Evolutionary conservation across 2,888 invertebrate species (phyloP), one percentile per base, ranked within the genome.

Genomic region (Eristalinus sepulchralis): DNA sequence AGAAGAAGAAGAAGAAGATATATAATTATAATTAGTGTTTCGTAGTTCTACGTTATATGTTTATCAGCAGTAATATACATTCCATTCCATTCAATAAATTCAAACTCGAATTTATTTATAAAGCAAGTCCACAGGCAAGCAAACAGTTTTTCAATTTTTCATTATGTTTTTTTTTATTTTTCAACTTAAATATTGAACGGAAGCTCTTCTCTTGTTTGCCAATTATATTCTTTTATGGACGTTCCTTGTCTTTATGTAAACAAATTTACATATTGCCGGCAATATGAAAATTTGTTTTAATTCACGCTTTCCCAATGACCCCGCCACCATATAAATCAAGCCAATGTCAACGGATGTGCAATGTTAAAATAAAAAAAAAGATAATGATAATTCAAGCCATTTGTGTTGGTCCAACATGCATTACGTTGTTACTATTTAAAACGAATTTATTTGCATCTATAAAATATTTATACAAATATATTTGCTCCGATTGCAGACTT

Each of bases 181-280:
- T 20, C 27, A 55, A 36, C 33, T 70, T 77, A 62, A 63, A 55
- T 70, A 77, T 77, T 70, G 68, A 77, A 77, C 55, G 60, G 68
- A 36, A 17, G 68, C 62, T 63, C 47, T 77, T 27, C 53, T 2
- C 34, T 70, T 77, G 62, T 77, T 77, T 77, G 77, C 77, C 77
- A 68, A 77, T 77, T 77, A 77, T 70, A 70, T 67, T 62, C 68
- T 63, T 77, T 77, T 70, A 70, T 77, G 55, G 63, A 34, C 39
- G 36, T 70, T 77, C 36, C 55, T 77, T 55, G 62, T 63, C 53
- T 55, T 77, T 70, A 34, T 70, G 62, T 63, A 70, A 70, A 55
- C 27, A 70, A 70, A 70, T 77, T 77, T 60, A 24, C 55, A 68
- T 70, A 70, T 62, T 36, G 60, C 53, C 62, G 33, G 68, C 77